Conservation (phyloP, 2,888 invertebrate genomes). For the Cephonodes hylas region DNA sequence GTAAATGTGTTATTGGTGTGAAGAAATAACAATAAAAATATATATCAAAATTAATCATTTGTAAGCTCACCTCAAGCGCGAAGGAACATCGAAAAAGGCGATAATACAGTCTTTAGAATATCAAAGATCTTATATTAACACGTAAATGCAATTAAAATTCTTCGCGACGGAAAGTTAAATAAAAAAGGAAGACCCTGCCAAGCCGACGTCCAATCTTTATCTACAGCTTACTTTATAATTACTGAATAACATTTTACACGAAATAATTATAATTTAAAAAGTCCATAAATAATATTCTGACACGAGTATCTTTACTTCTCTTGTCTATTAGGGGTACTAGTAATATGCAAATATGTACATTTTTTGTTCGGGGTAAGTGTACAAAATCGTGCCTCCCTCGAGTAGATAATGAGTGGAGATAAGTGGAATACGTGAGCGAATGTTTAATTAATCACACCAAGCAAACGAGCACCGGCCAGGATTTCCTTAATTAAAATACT, state of each 20-base stretch:
- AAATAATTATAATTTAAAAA: not conserved
- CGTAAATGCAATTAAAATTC: conserved; percentile 5
- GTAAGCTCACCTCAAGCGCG: not conserved
- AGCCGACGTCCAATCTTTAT: conserved; percentile 1
- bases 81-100: not conserved
- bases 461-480: conserved; percentile 29
- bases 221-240: not conserved
- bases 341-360: conserved; percentile 4
- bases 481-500: conserved; percentile 64
- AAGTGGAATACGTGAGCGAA: conserved; percentile 51
- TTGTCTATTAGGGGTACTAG: not conserved
- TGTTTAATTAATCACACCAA: conserved; percentile 66
- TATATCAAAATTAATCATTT: not conserved
- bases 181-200: not conserved
- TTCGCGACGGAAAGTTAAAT: not conserved
- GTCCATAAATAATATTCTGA: not conserved
- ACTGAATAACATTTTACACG: not conserved
- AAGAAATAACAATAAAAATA: not conserved
- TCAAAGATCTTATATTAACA: not conserved
- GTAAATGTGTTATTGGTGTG: too few species aligned
- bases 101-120: not conserved
- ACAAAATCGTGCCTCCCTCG: conserved; percentile 60
- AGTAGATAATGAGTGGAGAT: conserved; percentile 69
- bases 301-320: not conserved
- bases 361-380: conserved; percentile 19